Percentiles rank a stretch among this genome's conserved stretches.
phyloP scores from a whole-genome alignment of 23 tunicate species.

The Ciona savignyi region DNA sequence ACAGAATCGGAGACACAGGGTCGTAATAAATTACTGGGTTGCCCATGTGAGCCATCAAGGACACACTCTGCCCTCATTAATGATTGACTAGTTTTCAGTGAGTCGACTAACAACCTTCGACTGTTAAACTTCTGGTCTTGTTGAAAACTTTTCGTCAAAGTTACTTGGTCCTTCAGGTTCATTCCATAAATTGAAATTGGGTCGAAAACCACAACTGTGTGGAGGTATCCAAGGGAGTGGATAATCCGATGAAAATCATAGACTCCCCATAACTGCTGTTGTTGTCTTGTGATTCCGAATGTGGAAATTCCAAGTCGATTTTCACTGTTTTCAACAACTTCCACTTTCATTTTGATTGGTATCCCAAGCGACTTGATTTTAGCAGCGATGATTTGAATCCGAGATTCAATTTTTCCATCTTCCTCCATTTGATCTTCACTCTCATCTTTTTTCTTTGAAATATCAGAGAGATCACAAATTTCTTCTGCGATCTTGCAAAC shows the following conservation, averaged over 20 bases:
- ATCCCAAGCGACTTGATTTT: background rate
- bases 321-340: background rate
- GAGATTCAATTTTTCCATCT: background rate
- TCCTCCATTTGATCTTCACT: background rate
- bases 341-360: background rate
- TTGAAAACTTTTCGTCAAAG: background rate
- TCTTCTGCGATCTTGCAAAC: background rate
- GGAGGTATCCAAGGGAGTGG: background rate
- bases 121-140: background rate
- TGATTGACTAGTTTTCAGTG: too few species aligned
- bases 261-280: background rate
- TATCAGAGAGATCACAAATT: background rate
- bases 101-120: background rate
- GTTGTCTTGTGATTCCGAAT: background rate
- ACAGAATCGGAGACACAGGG: constrained; percentile 6
- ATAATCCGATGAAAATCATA: background rate
- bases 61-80: background rate
- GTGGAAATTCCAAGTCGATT: background rate
- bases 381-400: background rate
- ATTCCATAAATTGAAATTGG: background rate
- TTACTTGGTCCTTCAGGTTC: background rate
- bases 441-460: too few species aligned
- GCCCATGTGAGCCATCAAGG: background rate
- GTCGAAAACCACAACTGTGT: background rate
- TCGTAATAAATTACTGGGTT: constrained; percentile 2